Base-by-base conservation (phyloP, 2,888 invertebrate species). In the Dermolepida albohirtum region DNA sequence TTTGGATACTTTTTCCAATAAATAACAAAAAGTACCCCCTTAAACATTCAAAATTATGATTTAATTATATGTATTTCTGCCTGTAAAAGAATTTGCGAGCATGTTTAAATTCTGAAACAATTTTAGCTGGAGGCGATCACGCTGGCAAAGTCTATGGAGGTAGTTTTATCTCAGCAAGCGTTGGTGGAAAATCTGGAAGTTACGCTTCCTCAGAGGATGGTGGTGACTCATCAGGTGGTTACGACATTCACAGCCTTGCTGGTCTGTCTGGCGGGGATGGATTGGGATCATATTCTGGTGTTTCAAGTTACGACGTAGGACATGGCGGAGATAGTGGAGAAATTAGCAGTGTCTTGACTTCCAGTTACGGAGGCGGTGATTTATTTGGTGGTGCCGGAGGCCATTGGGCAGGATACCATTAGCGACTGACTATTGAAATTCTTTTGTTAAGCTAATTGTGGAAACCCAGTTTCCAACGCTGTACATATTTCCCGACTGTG, bases 151-250 rank as follows among this genome's bases (percentile, higher is more conserved):
- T 75, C n/a, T 76, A 72, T 54, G 76, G 76, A n/a, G 76, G 76
- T 29, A 76, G 75, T 40, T 75, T 76, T 64, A 71, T 76, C 43
- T 71, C 74, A 16, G 70, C 72, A 14, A 74, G 74, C n/a, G 70
- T 66, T 17, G 73, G 75, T 41, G 72, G 73, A 29, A 68, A 70
- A 59, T 55, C 64, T 27, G 71, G 71, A n/a, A 71, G 73, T 52
- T 62, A 68, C 11, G 62, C 59, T 39, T 64, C 66, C 12, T 40
- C 57, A 2, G 72, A 71, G 29, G 72, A 70, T 2, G 69, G 71
- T 34, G 68, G 65, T 44, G 22, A 16, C 29, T 34, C 29, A 29
- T 29, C 34, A 34, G 70, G 47, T 11, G 68, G 64, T 6, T 70
- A 69, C 47, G 64, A 39, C 5, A 59, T 59, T 14, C 59, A 59